These are phyloP conservation scores for Nemotelus pantherinus DNA, from an alignment of 2,888 invertebrate species.

Conservation along the genomic window DNA sequence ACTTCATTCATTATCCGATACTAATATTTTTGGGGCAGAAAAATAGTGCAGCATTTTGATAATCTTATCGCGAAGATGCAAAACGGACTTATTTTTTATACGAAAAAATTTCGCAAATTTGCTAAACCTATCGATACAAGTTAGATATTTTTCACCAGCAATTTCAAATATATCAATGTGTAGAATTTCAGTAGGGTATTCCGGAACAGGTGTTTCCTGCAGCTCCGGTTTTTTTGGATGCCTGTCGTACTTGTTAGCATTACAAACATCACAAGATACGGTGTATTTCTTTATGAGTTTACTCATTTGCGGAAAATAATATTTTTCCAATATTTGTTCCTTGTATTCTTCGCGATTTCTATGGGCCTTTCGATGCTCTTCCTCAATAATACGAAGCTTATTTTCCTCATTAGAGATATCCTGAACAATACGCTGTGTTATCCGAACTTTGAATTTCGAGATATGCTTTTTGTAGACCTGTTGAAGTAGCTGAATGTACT, in stretches of 20 bases:
- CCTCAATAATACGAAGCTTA: too few relatives aligned
- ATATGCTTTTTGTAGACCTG: background rate
- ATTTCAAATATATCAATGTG: slow-evolving; percentile 22
- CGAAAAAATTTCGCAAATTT: slow-evolving; percentile 18
- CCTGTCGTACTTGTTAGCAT: slow-evolving; percentile 14
- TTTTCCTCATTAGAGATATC: background rate
- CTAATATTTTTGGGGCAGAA: too few relatives aligned
- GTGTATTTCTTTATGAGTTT: background rate
- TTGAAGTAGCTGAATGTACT: slow-evolving; percentile 3
- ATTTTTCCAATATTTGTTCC: slow-evolving; percentile 14
- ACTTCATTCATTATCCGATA: too few relatives aligned
- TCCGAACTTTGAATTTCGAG: too few relatives aligned
- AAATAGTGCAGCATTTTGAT: slow-evolving; percentile 37
- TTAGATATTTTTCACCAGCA: slow-evolving; percentile 3
- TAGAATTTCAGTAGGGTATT: slow-evolving; percentile 29
- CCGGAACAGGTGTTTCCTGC: slow-evolving; percentile 41
- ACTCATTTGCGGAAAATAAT: background rate
- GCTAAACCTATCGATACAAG: background rate
- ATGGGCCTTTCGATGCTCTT: too few relatives aligned
- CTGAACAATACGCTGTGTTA: background rate
- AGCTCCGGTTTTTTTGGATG: too few relatives aligned
- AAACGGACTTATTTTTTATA: background rate
- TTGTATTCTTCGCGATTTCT: background rate
- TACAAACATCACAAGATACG: slow-evolving; percentile 31
- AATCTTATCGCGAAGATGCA: slow-evolving; percentile 5